Percentiles rank a stretch among this genome's conserved stretches.
Evolutionary conservation across 2,888 invertebrate genomes (phyloP).

Genomic region (Apamea sordens): DNA sequence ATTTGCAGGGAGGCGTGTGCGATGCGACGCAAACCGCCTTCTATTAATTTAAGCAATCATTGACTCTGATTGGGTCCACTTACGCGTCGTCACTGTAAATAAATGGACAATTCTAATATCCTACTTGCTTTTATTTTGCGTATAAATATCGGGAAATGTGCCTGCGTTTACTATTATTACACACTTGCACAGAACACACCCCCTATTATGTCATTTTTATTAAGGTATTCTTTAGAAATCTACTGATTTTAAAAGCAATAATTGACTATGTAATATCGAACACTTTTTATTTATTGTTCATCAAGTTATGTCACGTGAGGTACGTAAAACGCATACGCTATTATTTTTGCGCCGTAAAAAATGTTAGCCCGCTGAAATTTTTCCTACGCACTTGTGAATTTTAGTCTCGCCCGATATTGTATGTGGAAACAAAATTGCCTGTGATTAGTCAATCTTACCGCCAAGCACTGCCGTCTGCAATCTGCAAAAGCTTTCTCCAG

Average conservation of each 20-base stretch:
- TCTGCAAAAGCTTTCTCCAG: neutral
- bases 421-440: neutral
- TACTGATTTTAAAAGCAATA: neutral
- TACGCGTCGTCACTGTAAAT: slow-evolving; percentile 72
- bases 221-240: neutral
- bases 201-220: neutral
- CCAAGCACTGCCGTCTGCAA: neutral
- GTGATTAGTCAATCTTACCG: neutral
- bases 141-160: slow-evolving; percentile 23
- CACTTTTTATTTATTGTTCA: too few species aligned
- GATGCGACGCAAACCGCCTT: slow-evolving; percentile 73
- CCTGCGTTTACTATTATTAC: neutral
- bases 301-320: neutral
- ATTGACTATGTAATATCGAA: neutral
- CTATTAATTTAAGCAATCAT: slow-evolving; percentile 86
- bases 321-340: neutral
- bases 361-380: neutral
- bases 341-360: neutral
- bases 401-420: slow-evolving; percentile 6
- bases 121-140: slow-evolving; percentile 56
- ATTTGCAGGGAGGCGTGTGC: slow-evolving; percentile 80
- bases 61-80: slow-evolving; percentile 83
- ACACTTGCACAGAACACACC: neutral
- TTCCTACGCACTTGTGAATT: neutral
- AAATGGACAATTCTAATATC: slow-evolving; percentile 59